These are phyloP conservation scores for Myotis lucifugus DNA, from an alignment of 2,113 vertebrate genomes.

Conservation along the genomic window DNA sequence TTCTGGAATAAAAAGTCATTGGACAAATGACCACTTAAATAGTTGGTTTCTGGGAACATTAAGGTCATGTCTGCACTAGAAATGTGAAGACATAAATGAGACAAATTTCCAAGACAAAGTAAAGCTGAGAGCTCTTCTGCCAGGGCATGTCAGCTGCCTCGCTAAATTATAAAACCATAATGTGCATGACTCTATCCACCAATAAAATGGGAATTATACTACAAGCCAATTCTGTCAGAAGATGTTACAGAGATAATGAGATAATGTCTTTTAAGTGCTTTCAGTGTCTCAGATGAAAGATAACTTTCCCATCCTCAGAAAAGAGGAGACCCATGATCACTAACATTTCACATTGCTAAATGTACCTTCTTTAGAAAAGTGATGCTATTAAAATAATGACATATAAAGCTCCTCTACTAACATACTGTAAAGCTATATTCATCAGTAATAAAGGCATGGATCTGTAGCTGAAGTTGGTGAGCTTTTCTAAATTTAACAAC, in stretches of 20 bases:
- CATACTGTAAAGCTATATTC: neutral
- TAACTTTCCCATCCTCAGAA: constrained; percentile 48
- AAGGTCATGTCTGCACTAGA: constrained; percentile 56
- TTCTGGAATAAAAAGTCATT: neutral
- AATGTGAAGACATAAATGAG: constrained; percentile 71
- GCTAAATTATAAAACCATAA: constrained; percentile 73
- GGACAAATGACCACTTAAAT: constrained; percentile 69
- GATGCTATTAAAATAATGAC: constrained; percentile 71
- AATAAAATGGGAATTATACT: constrained; percentile 72
- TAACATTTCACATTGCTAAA: constrained; percentile 68
- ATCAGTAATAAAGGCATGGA: constrained; percentile 22
- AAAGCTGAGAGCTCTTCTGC: constrained; percentile 62
- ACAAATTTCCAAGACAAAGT: constrained; percentile 66
- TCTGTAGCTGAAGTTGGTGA: neutral
- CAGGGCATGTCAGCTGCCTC: constrained; percentile 12
- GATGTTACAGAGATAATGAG: constrained; percentile 69
- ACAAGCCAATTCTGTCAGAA: constrained; percentile 65
- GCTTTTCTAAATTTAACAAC: constrained; percentile 8
- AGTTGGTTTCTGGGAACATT: constrained; percentile 64
- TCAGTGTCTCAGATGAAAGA: constrained; percentile 63
- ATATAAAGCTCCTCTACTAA: constrained; percentile 34
- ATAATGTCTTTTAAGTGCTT: constrained; percentile 76
- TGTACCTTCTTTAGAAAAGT: constrained; percentile 64
- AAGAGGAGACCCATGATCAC: constrained; percentile 50
- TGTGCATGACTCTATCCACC: constrained; percentile 65